phyloP scores from a whole-genome alignment of 2,113 vertebrate species.

The Brachyhypopomus gauderio region DNA sequence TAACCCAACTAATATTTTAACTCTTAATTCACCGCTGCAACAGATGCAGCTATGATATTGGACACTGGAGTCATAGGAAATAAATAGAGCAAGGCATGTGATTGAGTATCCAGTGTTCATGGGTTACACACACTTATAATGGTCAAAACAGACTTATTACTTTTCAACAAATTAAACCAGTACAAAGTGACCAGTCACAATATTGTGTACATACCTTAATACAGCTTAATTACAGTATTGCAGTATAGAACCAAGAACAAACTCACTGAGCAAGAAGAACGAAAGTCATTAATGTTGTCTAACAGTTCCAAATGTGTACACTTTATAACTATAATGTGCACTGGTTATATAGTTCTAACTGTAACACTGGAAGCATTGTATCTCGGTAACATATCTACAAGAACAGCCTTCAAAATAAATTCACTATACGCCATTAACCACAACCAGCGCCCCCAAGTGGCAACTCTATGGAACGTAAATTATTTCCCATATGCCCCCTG shows the following conservation, averaged over 20 bases:
- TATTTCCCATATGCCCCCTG: conserved; percentile 61
- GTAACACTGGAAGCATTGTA: neutral
- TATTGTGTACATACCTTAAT: too few species aligned
- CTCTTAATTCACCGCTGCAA: neutral
- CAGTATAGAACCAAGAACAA: too few species aligned
- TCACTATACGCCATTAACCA: conserved; percentile 50
- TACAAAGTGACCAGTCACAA: neutral
- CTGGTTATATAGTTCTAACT: too few species aligned
- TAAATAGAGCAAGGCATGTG: conserved; percentile 61
- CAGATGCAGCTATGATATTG: conserved; percentile 50
- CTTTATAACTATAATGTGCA: too few species aligned
- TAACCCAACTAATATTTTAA: neutral
- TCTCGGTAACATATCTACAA: neutral
- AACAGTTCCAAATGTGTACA: too few species aligned
- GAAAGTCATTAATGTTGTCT: too few species aligned
- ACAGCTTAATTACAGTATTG: too few species aligned
- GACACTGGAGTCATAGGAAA: conserved; percentile 54
- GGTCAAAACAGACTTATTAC: neutral
- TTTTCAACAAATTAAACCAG: neutral
- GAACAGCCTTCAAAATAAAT: neutral
- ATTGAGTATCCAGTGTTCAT: conserved; percentile 36
- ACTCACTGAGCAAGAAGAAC: too few species aligned
- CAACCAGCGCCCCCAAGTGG: conserved; percentile 66
- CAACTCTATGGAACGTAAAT: conserved; percentile 69
- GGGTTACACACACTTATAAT: conserved; percentile 1